Evolutionary conservation across 2,113 vertebrate species (phyloP).

Genomic region (Colius striatus): DNA sequence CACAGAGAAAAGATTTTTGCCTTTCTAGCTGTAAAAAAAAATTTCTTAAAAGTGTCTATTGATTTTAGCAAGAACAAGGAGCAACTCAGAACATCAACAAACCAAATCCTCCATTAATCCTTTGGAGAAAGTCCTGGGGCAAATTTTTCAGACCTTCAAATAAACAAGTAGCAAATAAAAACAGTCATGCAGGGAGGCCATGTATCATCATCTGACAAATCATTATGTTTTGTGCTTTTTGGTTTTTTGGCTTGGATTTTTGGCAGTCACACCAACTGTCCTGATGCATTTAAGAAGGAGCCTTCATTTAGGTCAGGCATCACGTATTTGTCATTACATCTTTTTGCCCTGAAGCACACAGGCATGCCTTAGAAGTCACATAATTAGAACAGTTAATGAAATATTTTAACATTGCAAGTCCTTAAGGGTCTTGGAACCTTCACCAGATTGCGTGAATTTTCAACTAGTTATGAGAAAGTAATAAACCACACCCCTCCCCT

Average conservation of each 20-base stretch:
- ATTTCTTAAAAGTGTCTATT: not conserved
- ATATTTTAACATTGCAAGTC: not conserved
- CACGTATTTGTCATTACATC: not conserved
- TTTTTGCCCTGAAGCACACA: not conserved
- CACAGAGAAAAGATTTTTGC: not conserved
- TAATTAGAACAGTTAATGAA: constrained; percentile 58
- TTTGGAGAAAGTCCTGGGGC: not conserved
- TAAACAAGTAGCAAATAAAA: not conserved
- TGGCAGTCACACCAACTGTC: not conserved
- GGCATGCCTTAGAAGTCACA: not conserved
- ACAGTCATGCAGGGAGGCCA: not conserved
- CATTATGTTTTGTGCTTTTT: not conserved
- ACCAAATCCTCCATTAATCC: not conserved
- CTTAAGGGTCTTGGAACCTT: constrained; percentile 18
- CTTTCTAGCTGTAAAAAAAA: not conserved
- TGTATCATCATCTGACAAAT: not conserved
- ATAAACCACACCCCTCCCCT: not conserved
- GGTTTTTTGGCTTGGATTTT: not conserved
- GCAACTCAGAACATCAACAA: not conserved
- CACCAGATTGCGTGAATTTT: constrained; percentile 4
- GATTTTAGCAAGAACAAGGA: not conserved
- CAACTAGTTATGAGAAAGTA: not conserved
- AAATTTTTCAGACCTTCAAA: not conserved
- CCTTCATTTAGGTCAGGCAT: not conserved
- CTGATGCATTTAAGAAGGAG: not conserved